These are phyloP conservation scores for Mimumesa dahlbomi DNA, from an alignment of 2,888 invertebrate genomes.

Conservation along the genomic window DNA sequence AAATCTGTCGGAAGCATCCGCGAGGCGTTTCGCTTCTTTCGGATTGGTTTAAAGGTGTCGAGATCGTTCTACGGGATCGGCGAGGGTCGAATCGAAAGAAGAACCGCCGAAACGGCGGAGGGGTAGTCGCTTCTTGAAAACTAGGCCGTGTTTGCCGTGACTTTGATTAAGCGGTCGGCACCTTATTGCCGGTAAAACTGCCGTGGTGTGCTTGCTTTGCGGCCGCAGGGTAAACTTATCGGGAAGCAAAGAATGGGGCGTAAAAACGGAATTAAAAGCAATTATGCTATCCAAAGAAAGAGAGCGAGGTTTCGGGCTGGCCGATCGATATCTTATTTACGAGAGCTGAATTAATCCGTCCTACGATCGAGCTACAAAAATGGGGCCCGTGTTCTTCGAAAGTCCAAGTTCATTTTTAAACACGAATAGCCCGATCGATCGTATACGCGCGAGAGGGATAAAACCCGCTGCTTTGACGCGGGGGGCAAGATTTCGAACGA, in stretches of 20 bases:
- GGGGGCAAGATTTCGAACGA: no score
- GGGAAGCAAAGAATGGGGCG: constrained; percentile 18
- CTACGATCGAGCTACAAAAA: no score
- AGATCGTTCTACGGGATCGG: neutral
- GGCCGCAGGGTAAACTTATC: constrained; percentile 37
- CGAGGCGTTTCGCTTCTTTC: no score
- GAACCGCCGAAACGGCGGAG: constrained; percentile 1
- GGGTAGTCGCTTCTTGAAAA: constrained; percentile 49
- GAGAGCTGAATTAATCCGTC: neutral
- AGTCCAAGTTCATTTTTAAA: no score
- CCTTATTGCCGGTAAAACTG: constrained; percentile 57
- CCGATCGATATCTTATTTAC: neutral
- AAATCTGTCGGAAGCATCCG: no score
- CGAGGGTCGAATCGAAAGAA: neutral
- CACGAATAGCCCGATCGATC: no score
- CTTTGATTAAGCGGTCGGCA: constrained; percentile 64
- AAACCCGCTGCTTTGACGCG: no score
- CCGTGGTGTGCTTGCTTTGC: constrained; percentile 24
- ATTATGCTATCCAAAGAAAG: constrained; percentile 12
- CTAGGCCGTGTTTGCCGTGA: constrained; percentile 62
- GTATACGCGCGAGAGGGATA: no score
- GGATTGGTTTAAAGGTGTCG: no score
- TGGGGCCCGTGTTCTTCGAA: no score
- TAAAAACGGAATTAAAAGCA: constrained; percentile 47
- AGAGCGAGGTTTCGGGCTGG: neutral